Evolutionary conservation across 2,797 vertebrate genomes (phyloP).

Genomic region (Mycteria americana): DNA sequence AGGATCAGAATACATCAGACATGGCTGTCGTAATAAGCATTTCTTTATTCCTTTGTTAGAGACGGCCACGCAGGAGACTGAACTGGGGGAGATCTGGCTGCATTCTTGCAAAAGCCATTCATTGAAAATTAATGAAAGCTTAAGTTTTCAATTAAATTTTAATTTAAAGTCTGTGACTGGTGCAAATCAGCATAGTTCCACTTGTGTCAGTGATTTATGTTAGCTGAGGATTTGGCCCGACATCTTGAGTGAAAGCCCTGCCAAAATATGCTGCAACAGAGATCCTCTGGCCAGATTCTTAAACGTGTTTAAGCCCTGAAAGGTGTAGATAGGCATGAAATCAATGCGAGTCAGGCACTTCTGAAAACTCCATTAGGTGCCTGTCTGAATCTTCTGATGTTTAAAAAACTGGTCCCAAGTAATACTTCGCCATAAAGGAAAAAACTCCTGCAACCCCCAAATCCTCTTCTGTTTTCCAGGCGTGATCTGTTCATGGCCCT

Average conservation of each 20-base stretch:
- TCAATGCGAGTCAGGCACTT: neutral
- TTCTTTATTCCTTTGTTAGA: neutral
- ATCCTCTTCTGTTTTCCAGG: neutral
- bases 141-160: constrained; percentile 57
- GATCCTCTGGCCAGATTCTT: neutral
- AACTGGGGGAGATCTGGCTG: neutral
- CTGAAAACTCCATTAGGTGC: neutral
- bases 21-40: neutral
- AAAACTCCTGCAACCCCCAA: neutral
- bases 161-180: constrained; percentile 22
- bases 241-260: neutral
- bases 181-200: constrained; percentile 12
- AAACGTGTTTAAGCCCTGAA: neutral
- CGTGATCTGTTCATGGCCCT: fast-evolving
- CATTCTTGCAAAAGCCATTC: neutral
- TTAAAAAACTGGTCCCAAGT: neutral
- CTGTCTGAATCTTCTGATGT: neutral
- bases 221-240: neutral
- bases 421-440: neutral
- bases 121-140: constrained; percentile 49
- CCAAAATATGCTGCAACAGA: neutral
- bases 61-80: neutral
- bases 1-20: neutral
- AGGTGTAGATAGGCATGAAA: neutral
- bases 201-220: constrained; percentile 42